Evolutionary conservation across 1,140 invertebrate species (phyloP), one percentile per base, ranked within the genome.

Genomic region (Drosophila triauraria): DNA sequence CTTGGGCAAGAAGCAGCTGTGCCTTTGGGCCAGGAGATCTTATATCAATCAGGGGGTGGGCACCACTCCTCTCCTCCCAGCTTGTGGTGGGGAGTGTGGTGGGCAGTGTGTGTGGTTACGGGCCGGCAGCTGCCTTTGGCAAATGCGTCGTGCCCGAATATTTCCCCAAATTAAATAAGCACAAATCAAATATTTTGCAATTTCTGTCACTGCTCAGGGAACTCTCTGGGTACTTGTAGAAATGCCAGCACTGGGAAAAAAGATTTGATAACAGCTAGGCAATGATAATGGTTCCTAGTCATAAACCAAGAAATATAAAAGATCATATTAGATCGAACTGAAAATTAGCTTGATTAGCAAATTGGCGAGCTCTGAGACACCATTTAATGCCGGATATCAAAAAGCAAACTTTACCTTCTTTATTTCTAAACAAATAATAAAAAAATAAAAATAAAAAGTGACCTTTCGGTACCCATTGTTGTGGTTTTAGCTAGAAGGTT

Each of bases 281-380:
- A 42, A 42, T 42, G 40, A 4, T 35, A 35, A 65, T 35, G 40
- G 38, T 43, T 38, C 30, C 30, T 58, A 38, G 44, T 44, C 27
- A 46, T 62, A 42, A 25, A 15, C 32, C 20, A 38, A 10, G 40
- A 12, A 54, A 54, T 1, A 47, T 70, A 42, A 15, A 10, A 17
- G 20, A 46, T 56, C n/a, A 0, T 5, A 23, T 42, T 32, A 30
- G 17, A 43, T 8, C 3, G 4, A 46, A 27, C n/a, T 35, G 3
- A 20, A 54, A 30, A 98, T 95, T 82, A 94, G 94, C 67, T 94
- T 94, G 71, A 97, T 95, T 4, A 97, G 93, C 80, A 95, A 93
- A 80, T 95, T 95, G 42, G 95, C 96, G 50, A 93, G 86, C 57
- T 94, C 93, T 47, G 96, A 95, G 7, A 96, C 93, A 8, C 82